A percentile compares a stretch with the other conserved stretches of the same genome.
These are phyloP conservation scores for Nasonovia ribisnigri DNA, from an alignment of 2,888 invertebrate genomes.

Conservation along the genomic window DNA sequence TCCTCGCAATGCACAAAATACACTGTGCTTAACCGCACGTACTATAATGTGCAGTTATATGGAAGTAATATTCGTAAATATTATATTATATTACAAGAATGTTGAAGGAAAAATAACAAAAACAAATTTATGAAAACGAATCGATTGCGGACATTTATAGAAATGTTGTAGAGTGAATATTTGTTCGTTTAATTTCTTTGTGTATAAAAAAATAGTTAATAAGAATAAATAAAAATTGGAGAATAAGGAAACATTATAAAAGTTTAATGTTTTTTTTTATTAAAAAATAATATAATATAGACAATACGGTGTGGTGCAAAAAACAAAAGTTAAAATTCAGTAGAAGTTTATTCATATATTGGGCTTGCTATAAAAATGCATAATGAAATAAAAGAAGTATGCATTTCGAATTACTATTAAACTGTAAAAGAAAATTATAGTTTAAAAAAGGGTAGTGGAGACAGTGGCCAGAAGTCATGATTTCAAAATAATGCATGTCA, in stretches of 20 bases:
- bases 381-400: background rate
- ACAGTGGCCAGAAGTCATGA: background rate
- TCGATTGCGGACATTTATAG: background rate
- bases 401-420: background rate
- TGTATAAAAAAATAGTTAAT: background rate
- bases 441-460: background rate
- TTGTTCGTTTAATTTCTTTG: background rate
- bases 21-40: background rate
- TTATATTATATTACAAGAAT: background rate
- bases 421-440: background rate
- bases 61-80: background rate
- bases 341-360: background rate
- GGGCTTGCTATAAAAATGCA: background rate
- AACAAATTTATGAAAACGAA: background rate
- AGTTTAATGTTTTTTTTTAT: background rate
- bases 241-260: background rate
- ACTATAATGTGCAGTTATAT: background rate
- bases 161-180: background rate
- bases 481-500: background rate
- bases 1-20: background rate
- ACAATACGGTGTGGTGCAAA: background rate
- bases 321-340: too few species aligned
- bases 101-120: background rate
- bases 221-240: background rate
- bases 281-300: too few species aligned